Evolutionary conservation across 2,888 invertebrate genomes (phyloP).

Genomic region (Cephus nigrinus): DNA sequence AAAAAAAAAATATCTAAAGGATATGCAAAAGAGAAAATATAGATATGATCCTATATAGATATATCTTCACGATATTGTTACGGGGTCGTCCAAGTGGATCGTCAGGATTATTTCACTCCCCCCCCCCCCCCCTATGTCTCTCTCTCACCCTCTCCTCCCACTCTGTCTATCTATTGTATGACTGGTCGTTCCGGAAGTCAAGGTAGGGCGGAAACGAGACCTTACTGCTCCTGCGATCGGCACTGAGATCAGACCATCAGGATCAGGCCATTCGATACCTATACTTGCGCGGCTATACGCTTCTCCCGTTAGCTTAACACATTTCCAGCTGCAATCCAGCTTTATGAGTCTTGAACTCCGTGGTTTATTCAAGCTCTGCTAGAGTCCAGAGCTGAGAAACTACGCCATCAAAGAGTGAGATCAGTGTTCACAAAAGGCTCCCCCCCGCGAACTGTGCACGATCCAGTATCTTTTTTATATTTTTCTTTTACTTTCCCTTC

Average conservation of each 20-base stretch:
- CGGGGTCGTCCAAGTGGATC: neutral
- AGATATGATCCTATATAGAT: neutral
- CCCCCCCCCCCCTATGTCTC: neutral
- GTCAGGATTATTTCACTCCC: slow-evolving; percentile 28
- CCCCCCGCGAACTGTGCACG: neutral
- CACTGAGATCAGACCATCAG: neutral
- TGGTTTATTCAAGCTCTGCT: neutral
- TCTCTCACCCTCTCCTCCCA: slow-evolving; percentile 2
- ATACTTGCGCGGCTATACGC: neutral
- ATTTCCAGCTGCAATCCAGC: neutral
- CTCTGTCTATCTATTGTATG: neutral
- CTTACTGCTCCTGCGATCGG: neutral
- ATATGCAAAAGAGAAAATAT: neutral
- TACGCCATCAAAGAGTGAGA: neutral
- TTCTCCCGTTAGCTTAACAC: neutral
- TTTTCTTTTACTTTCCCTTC: neutral
- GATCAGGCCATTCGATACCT: neutral
- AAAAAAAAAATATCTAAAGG: neutral
- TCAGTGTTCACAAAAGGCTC: neutral
- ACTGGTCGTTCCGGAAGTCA: neutral
- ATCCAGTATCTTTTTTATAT: neutral
- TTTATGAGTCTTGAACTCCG: neutral
- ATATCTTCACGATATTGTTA: neutral
- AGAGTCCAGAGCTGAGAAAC: neutral
- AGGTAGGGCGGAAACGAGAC: neutral